Evolutionary conservation across 2,113 vertebrate species (phyloP).

Genomic region (Pelobates fuscus): DNA sequence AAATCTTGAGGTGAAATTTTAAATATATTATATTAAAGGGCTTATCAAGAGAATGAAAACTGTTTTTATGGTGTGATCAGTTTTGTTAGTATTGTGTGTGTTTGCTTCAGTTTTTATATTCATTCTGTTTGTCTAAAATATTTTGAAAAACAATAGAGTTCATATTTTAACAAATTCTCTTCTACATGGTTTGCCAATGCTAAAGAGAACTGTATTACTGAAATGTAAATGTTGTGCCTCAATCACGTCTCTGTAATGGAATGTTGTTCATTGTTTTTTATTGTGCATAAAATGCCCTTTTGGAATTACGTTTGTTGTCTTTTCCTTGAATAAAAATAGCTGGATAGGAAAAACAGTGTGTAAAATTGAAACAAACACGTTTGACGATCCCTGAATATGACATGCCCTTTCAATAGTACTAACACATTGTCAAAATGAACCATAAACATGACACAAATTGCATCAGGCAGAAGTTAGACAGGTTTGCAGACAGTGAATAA

Average conservation of each 20-base stretch:
- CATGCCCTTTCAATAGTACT: slow-evolving; percentile 37
- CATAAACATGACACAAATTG: slow-evolving; percentile 32
- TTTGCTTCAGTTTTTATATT: slow-evolving; percentile 12
- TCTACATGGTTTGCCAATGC: slow-evolving; percentile 25
- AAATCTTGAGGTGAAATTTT: too few species aligned
- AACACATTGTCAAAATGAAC: slow-evolving; percentile 45
- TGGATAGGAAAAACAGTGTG: slow-evolving; percentile 28
- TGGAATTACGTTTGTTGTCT: slow-evolving; percentile 22
- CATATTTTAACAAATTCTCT: not conserved
- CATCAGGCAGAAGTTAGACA: slow-evolving; percentile 29
- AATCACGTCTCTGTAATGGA: not conserved
- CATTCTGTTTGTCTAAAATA: slow-evolving; percentile 10
- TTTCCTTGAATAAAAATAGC: slow-evolving; percentile 35
- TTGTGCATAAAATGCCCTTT: slow-evolving; percentile 28
- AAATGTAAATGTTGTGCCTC: slow-evolving; percentile 15
- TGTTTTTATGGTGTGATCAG: not conserved
- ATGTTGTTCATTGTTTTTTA: not conserved
- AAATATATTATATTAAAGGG: not conserved
- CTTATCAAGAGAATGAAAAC: slow-evolving; percentile 2
- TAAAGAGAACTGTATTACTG: slow-evolving; percentile 11
- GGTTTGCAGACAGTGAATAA: slow-evolving; percentile 33
- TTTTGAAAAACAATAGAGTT: slow-evolving; percentile 8
- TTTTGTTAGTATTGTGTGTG: not conserved
- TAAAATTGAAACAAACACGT: slow-evolving; percentile 42
- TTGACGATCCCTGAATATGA: slow-evolving; percentile 39